Base-by-base conservation (phyloP, 2,888 invertebrate species). In the Aricia artaxerxes region DNA sequence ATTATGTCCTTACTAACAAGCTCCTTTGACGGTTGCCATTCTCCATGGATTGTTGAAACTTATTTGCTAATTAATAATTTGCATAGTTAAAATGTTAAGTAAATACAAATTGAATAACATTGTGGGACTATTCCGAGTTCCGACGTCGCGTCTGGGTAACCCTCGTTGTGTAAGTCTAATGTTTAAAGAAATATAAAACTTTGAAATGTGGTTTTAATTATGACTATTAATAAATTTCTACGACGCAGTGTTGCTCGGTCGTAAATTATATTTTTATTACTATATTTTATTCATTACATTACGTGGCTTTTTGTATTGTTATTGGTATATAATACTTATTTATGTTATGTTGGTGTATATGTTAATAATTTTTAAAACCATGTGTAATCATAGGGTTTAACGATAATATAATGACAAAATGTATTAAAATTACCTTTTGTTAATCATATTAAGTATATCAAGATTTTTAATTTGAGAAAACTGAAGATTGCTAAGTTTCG, bases 241-340 rank as follows among this genome's bases (percentile, higher is more conserved):
- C n/a, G 75, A 44, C 31, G 44, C 69, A 35, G 69, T 69, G 69
- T 44, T n/a, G 24, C 49, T 24, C 49, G 75, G 24, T 75, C 75
- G 44, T 75, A 75, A 75, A 75, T 75, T 44, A 73, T 49, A 24
- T 44, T 75, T 75, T 75, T 75, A 75, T 31, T n/a, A 75, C 75
- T 75, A 24, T 75, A 44, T 75, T 75, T 49, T 75, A 75, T 75
- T 49, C 49, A 75, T 75, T 75, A 75, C 49, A 31, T 75, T n/a
- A 69, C 69, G 64, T 44, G 73, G 73, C 24, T 73, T 73, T n/a
- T 44, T 44, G 44, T 73, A 73, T 73, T 73, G 38, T 73, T 73
- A 73, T 73, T 44, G 44, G n/a, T 44, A 44, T n/a, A 73, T 35
- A 35, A 35, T 24, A 24, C 35, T 35, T 35, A 24, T 73, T 44